These are phyloP conservation scores for Enoplosus armatus DNA, from an alignment of 2,797 vertebrate genomes.

Conservation along the genomic window DNA sequence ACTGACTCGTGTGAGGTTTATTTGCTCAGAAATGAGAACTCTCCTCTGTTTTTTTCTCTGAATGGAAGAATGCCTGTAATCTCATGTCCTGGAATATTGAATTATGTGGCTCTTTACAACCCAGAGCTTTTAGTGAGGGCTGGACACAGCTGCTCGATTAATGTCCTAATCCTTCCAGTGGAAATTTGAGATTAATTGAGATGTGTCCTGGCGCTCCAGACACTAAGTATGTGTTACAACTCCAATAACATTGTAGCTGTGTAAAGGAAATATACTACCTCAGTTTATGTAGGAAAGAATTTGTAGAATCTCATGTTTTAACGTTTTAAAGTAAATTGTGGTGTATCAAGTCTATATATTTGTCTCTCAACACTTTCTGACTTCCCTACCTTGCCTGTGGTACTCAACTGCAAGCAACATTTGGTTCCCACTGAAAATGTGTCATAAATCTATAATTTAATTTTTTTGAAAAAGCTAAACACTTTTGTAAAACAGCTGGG, in stretches of 20 bases:
- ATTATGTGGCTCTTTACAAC: slow-evolving; percentile 55
- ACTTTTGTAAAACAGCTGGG: not conserved
- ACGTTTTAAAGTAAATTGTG: too few species aligned
- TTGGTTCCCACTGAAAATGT: not conserved
- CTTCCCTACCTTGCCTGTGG: not conserved
- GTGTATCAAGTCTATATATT: too few species aligned
- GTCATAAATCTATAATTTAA: not conserved
- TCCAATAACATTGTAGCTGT: slow-evolving; percentile 13
- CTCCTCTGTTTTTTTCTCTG: not conserved
- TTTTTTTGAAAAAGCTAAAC: not conserved
- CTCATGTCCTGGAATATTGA: slow-evolving; percentile 60
- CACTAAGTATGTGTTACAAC: slow-evolving; percentile 39
- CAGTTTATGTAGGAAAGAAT: not conserved
- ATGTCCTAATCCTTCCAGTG: slow-evolving; percentile 69
- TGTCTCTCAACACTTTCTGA: not conserved
- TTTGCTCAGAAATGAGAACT: slow-evolving; percentile 60
- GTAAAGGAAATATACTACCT: not conserved
- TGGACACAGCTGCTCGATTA: slow-evolving; percentile 59
- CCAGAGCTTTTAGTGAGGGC: slow-evolving; percentile 64
- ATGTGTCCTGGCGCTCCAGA: slow-evolving; percentile 27
- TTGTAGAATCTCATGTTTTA: too few species aligned
- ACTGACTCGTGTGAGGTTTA: slow-evolving; percentile 48
- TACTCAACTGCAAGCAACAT: not conserved
- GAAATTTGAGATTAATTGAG: slow-evolving; percentile 73
- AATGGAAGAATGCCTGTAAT: slow-evolving; percentile 58